These are phyloP conservation scores for Acronicta psi DNA, from an alignment of 2,888 invertebrate species.

Conservation along the genomic window DNA sequence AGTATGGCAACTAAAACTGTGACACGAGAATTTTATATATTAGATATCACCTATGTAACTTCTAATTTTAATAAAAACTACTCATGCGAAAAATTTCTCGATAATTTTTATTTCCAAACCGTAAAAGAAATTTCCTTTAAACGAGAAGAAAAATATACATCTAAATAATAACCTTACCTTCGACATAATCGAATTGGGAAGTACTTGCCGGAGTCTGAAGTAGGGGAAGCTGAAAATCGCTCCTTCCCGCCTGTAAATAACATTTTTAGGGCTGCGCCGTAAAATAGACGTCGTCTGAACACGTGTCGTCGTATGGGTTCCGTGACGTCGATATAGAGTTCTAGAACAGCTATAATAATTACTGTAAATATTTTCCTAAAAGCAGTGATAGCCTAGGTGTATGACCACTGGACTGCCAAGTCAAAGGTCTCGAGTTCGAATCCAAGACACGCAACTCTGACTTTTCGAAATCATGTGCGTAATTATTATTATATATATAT, in stretches of 20 bases:
- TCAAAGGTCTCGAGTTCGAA: no score
- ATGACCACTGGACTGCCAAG: no score
- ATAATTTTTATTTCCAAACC: conserved; percentile 40
- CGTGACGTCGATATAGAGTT: conserved; percentile 24
- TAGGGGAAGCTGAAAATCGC: conserved; percentile 71
- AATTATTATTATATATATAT: no score
- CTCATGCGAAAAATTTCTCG: conserved; percentile 12
- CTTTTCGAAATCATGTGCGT: no score
- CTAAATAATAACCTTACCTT: conserved; percentile 46
- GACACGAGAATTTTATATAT: no score
- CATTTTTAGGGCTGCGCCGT: conserved; percentile 71
- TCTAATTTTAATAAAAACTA: conserved; percentile 36
- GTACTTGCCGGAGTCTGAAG: conserved; percentile 58
- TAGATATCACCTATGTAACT: no score
- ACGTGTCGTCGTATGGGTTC: conserved; percentile 64
- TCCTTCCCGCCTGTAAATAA: conserved; percentile 76
- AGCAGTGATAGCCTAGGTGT: no score
- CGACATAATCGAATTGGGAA: conserved; percentile 61
- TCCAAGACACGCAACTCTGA: no score
- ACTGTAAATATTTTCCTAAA: no score
- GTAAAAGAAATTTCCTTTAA: conserved; percentile 17
- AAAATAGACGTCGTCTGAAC: conserved; percentile 72
- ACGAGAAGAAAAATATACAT: conserved; percentile 50
- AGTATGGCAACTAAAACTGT: no score
- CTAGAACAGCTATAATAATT: conserved; percentile 29